phyloP scores from a whole-genome alignment of 2,113 vertebrate genomes.

The Oryzias melastigma region DNA sequence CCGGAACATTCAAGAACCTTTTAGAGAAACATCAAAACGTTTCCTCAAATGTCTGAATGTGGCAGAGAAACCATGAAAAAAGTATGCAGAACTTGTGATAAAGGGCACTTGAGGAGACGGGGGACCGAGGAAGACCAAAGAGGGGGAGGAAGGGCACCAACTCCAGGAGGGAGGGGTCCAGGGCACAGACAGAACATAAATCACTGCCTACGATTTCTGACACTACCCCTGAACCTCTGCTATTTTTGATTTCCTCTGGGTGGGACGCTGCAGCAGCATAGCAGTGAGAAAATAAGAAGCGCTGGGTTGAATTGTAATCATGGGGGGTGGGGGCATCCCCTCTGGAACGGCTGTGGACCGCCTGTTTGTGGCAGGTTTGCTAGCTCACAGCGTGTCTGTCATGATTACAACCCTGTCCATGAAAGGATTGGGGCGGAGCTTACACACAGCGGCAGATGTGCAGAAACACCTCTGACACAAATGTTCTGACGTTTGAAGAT shows the following conservation, averaged over 20 bases:
- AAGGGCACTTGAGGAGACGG: background rate
- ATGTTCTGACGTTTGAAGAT: too few relatives aligned
- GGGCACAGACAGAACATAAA: slow-evolving; percentile 41
- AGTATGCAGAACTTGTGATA: background rate
- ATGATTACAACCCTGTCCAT: too few relatives aligned
- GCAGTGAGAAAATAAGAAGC: background rate
- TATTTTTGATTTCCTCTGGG: slow-evolving; percentile 41
- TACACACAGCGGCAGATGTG: too few relatives aligned
- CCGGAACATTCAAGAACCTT: slow-evolving; percentile 12
- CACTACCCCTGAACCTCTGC: slow-evolving; percentile 14
- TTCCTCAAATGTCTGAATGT: too few relatives aligned
- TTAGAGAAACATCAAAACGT: slow-evolving; percentile 4
- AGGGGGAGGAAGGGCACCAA: background rate
- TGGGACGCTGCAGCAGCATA: slow-evolving; percentile 1
- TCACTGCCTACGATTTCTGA: slow-evolving; percentile 33
- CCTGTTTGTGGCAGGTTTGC: too few relatives aligned
- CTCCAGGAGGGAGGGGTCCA: slow-evolving; percentile 1
- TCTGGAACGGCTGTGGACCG: too few relatives aligned
- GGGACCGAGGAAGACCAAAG: background rate
- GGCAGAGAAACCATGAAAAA: background rate
- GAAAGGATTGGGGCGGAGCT: too few relatives aligned
- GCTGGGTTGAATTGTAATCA: background rate
- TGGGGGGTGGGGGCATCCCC: too few relatives aligned
- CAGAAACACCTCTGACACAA: too few relatives aligned
- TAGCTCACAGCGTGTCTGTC: too few relatives aligned